phyloP scores from a whole-genome alignment of 2,113 vertebrate genomes.

The Emydura subglobosa region DNA sequence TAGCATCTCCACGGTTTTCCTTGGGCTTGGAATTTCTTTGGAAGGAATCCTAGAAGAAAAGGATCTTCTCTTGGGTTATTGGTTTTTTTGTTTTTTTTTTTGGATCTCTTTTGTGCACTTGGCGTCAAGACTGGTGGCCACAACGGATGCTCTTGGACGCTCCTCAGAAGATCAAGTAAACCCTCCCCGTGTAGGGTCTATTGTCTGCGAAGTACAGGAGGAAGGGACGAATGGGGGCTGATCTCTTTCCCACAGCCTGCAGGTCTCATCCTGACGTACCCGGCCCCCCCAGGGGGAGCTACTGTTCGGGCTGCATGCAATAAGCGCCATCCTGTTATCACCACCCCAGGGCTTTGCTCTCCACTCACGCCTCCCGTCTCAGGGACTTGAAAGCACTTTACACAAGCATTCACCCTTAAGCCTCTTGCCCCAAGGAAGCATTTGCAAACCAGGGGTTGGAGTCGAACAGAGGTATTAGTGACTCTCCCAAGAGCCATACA shows the following conservation, averaged over 20 bases:
- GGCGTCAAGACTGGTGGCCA: background rate
- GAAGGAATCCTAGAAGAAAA: slow-evolving; percentile 19
- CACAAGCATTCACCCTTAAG: background rate
- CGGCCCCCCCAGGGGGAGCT: background rate
- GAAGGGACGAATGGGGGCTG: accelerated
- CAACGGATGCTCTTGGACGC: background rate
- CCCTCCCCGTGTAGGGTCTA: background rate
- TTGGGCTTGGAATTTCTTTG: slow-evolving; percentile 44
- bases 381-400: background rate
- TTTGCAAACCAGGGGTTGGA: background rate
- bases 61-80: background rate
- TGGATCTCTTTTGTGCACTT: slow-evolving; percentile 28
- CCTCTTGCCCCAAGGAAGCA: background rate
- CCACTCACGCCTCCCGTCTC: background rate
- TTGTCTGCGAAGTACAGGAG: background rate
- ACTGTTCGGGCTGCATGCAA: background rate
- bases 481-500: background rate
- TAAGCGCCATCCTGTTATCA: background rate
- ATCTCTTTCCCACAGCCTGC: background rate
- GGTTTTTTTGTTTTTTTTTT: background rate
- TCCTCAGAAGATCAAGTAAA: background rate
- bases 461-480: too few species aligned
- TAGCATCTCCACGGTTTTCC: background rate
- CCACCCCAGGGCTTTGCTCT: background rate
- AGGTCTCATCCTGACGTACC: background rate